Conservation (phyloP, 2,888 invertebrate genomes). For the Camptogramma bilineatum region DNA sequence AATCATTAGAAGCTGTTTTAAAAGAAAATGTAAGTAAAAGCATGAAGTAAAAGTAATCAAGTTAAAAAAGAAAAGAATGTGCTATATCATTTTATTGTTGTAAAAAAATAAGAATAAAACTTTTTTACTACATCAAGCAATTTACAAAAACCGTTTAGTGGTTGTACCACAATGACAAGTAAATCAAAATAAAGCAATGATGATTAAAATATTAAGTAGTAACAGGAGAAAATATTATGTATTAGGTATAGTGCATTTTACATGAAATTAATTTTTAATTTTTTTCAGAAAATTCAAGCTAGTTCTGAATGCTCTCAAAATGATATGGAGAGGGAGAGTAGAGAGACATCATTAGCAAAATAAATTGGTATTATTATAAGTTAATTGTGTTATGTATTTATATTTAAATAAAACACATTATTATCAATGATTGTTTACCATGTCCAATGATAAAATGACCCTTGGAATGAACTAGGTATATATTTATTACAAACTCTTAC, state of each 20-base stretch:
- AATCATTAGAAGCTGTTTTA: constrained; percentile 52
- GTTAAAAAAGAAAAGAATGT: constrained; percentile 17
- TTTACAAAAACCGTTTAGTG: constrained; percentile 3
- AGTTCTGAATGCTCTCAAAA: not conserved
- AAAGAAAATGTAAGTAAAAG: constrained; percentile 44
- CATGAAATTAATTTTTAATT: constrained; percentile 1
- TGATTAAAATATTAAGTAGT: not conserved
- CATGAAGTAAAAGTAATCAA: too few species aligned
- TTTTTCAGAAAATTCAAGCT: constrained; percentile 3
- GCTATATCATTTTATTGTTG: constrained; percentile 22
- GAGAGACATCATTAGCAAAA: not conserved
- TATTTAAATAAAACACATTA: constrained; percentile 33
- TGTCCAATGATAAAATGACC: constrained; percentile 49
- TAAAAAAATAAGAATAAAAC: constrained; percentile 17
- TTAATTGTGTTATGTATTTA: not conserved
- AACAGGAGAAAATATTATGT: not conserved
- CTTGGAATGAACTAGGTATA: constrained; percentile 53
- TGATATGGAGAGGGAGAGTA: not conserved
- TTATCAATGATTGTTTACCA: constrained; percentile 53
- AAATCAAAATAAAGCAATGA: not conserved
- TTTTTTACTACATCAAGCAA: not conserved
- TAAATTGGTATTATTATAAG: not conserved
- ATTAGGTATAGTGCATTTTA: not conserved
- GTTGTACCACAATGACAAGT: not conserved
- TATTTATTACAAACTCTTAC: constrained; percentile 41